Evolutionary conservation across 1,140 invertebrate genomes (phyloP).

Genomic region (Patella vulgata): DNA sequence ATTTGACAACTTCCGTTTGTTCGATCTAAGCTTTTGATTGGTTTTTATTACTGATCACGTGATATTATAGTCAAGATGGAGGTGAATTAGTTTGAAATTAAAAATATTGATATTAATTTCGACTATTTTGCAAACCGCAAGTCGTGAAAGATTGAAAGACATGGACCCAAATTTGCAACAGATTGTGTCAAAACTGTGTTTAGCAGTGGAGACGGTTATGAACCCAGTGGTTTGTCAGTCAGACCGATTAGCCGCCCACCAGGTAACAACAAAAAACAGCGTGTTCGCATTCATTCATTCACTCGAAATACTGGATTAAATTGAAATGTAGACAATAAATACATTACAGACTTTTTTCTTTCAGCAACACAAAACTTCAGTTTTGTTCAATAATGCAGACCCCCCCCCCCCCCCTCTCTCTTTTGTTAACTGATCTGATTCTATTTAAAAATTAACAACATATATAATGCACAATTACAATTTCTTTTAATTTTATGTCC

Average conservation of each 20-base stretch:
- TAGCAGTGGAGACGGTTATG: slow-evolving; percentile 44
- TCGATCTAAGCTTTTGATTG: too few relatives aligned
- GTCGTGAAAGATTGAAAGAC: too few relatives aligned
- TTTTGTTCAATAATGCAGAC: neutral
- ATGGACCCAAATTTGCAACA: slow-evolving; percentile 1
- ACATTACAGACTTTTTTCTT: neutral
- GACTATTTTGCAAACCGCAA: too few relatives aligned
- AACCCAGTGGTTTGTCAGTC: slow-evolving; percentile 26
- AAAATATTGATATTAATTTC: too few relatives aligned
- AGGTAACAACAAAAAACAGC: slow-evolving; percentile 23
- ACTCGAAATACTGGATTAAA: neutral
- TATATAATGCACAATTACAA: too few relatives aligned
- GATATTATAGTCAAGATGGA: too few relatives aligned
- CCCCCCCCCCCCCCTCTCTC: neutral
- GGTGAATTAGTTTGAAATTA: too few relatives aligned
- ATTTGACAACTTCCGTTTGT: too few relatives aligned
- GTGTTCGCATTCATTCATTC: neutral
- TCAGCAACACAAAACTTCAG: neutral
- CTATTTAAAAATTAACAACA: too few relatives aligned
- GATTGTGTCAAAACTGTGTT: slow-evolving; percentile 29
- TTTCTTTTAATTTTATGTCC: too few relatives aligned
- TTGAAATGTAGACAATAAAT: neutral
- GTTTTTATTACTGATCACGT: too few relatives aligned
- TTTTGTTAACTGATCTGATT: neutral
- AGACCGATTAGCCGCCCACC: slow-evolving; percentile 37